Base-by-base conservation (phyloP, 2,888 invertebrate genomes). In the Anagyrus pseudococci region DNA sequence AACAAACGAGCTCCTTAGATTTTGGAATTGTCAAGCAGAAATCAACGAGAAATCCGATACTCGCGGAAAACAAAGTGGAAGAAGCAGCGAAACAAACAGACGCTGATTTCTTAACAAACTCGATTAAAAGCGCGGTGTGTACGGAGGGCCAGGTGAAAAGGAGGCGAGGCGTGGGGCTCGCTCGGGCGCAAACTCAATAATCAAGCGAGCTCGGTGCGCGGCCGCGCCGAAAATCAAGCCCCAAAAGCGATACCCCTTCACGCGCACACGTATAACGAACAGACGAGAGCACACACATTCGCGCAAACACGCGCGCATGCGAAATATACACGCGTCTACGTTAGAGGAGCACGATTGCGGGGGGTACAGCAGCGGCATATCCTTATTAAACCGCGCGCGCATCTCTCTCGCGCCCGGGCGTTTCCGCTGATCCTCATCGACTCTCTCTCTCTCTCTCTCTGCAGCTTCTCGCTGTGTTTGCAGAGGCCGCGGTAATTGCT, bases 401-500 rank as follows among this genome's bases (percentile, higher is more conserved):
- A 37, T 37, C 33, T 2, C n/a, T n/a, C 29, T 29, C 29, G 33
- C 8, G n/a, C n/a, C n/a, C n/a, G n/a, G n/a, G n/a, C n/a, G n/a
- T n/a, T n/a, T n/a, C n/a, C 33, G 33, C 15, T 15, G 33, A 37
- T 37, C 3, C 8, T 37, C 33, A 8, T 4, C 33, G 33, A 37
- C 10, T n/a, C n/a, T n/a, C n/a, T n/a, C n/a, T n/a, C n/a, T n/a
- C n/a, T 23, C 23, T 46, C 20, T 19, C 46, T 17, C 19, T 37
- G 33, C 2, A 37, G 4, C 33, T 46, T 23, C 23, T n/a, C 33
- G 23, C 52, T 33, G 37, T 13, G 26, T 19, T 33, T 20, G 43
- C 44, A 17, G 29, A 23, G 22, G 22, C 46, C 57, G 46, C 48
- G 29, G 17, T 48, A 54, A 60, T 54, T 54, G 48, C 47, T 54